Conservation (phyloP, 2,113 vertebrate species). For the Ctenomys sociabilis region DNA sequence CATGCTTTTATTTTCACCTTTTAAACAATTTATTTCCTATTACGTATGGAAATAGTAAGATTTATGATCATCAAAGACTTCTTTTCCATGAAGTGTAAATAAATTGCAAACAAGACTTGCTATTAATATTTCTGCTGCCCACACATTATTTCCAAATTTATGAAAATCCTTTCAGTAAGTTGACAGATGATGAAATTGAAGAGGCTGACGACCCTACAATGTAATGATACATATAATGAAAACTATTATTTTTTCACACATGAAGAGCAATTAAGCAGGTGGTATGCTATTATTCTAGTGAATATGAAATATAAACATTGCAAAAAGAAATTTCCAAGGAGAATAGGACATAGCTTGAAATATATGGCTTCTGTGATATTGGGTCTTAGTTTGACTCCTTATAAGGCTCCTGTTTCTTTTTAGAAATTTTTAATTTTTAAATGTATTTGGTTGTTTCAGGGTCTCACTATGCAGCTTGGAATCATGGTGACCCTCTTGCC, state of each 20-base stretch:
- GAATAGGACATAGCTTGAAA: background rate
- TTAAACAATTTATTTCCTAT: constrained; percentile 35
- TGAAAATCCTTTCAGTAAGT: constrained; percentile 54
- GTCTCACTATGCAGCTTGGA: no score
- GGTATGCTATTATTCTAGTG: background rate
- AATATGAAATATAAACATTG: constrained; percentile 9
- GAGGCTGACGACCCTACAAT: constrained; percentile 27
- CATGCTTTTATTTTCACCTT: background rate
- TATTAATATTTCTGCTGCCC: constrained; percentile 45
- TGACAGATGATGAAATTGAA: constrained; percentile 45
- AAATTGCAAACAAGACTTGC: constrained; percentile 40
- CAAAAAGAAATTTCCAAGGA: background rate
- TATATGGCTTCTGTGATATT: background rate
- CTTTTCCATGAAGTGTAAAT: constrained; percentile 53
- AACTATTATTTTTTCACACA: constrained; percentile 44
- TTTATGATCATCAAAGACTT: background rate
- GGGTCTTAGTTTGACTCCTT: background rate
- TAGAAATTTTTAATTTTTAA: no score
- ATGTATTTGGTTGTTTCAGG: no score
- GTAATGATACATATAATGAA: background rate
- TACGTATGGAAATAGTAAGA: background rate
- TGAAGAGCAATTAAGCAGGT: constrained; percentile 36
- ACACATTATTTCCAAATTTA: constrained; percentile 54
- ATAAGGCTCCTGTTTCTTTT: background rate
- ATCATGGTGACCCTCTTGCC: no score